Percentiles rank a stretch among this genome's conserved stretches.
Evolutionary conservation across 2,113 vertebrate genomes (phyloP).

Genomic region (Ctenomys sociabilis): DNA sequence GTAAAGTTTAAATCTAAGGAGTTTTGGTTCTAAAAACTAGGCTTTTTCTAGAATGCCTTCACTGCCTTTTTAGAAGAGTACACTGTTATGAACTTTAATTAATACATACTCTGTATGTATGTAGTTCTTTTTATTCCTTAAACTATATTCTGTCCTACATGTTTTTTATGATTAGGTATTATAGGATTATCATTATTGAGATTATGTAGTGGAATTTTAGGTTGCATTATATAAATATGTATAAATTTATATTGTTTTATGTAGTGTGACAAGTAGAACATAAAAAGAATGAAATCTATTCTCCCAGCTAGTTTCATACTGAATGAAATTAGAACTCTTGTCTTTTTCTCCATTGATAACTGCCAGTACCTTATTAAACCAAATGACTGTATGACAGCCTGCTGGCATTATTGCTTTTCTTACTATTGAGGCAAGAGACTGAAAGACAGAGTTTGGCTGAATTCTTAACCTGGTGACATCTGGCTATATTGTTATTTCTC

Average conservation of each 20-base stretch:
- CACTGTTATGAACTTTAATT: conserved; percentile 36
- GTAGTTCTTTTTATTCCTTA: background rate
- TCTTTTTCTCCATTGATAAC: background rate
- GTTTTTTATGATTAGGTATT: background rate
- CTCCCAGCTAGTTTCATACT: background rate
- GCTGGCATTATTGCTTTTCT: background rate
- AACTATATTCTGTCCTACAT: background rate
- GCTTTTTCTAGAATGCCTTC: background rate
- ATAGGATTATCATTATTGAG: background rate
- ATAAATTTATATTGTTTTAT: background rate
- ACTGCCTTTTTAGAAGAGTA: background rate
- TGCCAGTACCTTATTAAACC: background rate
- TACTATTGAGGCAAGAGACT: background rate
- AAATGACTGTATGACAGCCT: background rate
- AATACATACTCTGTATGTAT: background rate
- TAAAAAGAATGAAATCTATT: background rate
- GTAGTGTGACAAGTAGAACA: background rate
- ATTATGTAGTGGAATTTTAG: conserved; percentile 15
- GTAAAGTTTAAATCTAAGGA: conserved; percentile 20
- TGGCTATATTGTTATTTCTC: background rate
- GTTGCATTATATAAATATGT: background rate
- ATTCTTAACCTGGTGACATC: background rate
- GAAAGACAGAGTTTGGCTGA: background rate
- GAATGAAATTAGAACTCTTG: background rate
- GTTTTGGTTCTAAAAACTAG: background rate